These are phyloP conservation scores for Patella ulyssiponensis DNA, from an alignment of 2,888 invertebrate species.

Conservation along the genomic window DNA sequence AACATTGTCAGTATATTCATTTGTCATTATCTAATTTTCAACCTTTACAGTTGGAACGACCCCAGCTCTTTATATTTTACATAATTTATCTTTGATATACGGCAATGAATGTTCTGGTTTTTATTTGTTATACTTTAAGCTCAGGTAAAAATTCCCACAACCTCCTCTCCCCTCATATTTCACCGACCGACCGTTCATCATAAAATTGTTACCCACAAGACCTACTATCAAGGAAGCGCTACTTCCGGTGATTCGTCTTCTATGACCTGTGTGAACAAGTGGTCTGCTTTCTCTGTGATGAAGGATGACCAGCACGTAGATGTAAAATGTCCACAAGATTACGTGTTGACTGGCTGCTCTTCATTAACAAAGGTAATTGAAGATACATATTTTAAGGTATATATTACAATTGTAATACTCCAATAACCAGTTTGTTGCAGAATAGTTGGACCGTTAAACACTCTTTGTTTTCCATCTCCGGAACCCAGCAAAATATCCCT, in stretches of 20 bases:
- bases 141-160: neutral
- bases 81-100: no score
- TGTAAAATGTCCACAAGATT: slow-evolving; percentile 26
- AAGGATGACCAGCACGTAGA: slow-evolving; percentile 30
- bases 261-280: slow-evolving; percentile 28
- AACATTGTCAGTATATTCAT: no score
- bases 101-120: no score
- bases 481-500: no score
- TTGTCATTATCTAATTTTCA: no score
- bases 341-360: slow-evolving; percentile 37
- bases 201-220: neutral
- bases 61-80: no score
- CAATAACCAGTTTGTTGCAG: no score
- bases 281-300: slow-evolving; percentile 26
- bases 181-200: neutral
- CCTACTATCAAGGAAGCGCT: neutral
- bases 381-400: no score
- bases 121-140: neutral
- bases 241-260: neutral
- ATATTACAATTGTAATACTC: no score
- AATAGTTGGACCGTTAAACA: no score
- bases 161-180: neutral
- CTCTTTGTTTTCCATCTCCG: no score
- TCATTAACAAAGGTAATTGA: slow-evolving; percentile 25
- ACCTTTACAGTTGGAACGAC: no score